Base-by-base conservation (phyloP, 1,140 invertebrate genomes). In the Amyelois transitella region DNA sequence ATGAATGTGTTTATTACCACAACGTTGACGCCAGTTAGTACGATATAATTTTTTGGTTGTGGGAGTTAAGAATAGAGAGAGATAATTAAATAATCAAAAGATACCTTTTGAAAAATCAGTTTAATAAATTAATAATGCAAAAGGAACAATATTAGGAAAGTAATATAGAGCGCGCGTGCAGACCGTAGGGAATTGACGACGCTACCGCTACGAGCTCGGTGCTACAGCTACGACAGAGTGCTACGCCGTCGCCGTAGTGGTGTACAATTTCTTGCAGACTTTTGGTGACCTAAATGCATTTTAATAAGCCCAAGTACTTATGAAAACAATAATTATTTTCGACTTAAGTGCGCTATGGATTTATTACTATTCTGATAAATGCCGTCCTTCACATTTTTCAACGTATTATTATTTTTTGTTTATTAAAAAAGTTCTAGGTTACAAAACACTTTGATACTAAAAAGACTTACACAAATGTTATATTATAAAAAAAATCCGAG, bases 161-260 rank as follows among this genome's bases (percentile, higher is more conserved):
- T 72, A 72, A 68, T 72, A 72, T 62, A 48, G 60, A 28, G 25
- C 48, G 56, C 63, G 56, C 69, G 69, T 66, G 65, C 60, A 51
- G 52, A 55, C 65, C 69, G 55, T 72, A 58, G 65, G 50, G 65
- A 72, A 58, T 55, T 60, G 55, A 38, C 32, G 32, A 38, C 12
- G 32, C 12, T 38, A 14, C 32, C 28, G 50, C 53, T 58, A 63
- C 56, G 52, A 8, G 19, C 18, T 19, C n/a, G n/a, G n/a, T n/a
- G n/a, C 20, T 44, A 53, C 53, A n/a, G 55, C 38, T 44, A 25
- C 49, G 18, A 19, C 14, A 19, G 38, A 18, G 18, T 14, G 7
- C 48, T 54, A 51, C 47, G 38, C 43, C 51, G 12, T 12, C n/a
- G n/a, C n/a, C n/a, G n/a, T n/a, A n/a, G n/a, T n/a, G n/a, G n/a